Conservation (phyloP, 1,140 invertebrate species). For the Palaemon carinicauda region DNA sequence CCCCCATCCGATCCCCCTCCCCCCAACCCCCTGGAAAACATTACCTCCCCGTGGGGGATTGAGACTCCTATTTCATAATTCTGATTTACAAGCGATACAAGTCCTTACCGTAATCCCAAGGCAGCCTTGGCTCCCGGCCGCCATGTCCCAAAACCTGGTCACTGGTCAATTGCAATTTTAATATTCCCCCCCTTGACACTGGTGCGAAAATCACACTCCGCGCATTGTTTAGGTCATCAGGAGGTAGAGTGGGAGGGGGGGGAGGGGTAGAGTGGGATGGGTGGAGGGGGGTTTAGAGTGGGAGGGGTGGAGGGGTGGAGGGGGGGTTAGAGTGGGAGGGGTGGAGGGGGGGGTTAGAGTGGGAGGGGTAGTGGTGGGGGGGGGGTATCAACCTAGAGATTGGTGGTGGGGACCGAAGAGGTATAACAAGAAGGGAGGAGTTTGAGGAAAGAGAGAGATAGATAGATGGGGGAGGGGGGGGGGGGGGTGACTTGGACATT, state of each 20-base stretch:
- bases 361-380: background rate
- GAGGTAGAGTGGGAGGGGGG: background rate
- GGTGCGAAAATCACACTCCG: conserved; percentile 7
- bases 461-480: background rate
- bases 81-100: conserved; percentile 15
- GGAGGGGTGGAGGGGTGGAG: background rate
- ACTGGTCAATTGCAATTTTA: conserved; percentile 40
- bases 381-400: no score
- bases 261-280: background rate
- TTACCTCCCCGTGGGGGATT: conserved; percentile 37
- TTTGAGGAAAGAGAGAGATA: background rate
- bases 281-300: no score
- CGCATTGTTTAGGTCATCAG: conserved; percentile 13
- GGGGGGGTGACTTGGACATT: background rate
- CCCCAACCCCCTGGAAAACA: background rate
- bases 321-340: background rate
- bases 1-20: background rate
- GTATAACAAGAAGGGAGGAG: background rate
- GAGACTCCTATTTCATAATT: conserved; percentile 33
- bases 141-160: conserved; percentile 31
- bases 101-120: conserved; percentile 39
- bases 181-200: conserved; percentile 31
- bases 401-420: background rate
- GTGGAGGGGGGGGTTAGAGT: no score
- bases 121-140: background rate